Conservation (phyloP, 2,888 invertebrate species). For the Gibbula magus region DNA sequence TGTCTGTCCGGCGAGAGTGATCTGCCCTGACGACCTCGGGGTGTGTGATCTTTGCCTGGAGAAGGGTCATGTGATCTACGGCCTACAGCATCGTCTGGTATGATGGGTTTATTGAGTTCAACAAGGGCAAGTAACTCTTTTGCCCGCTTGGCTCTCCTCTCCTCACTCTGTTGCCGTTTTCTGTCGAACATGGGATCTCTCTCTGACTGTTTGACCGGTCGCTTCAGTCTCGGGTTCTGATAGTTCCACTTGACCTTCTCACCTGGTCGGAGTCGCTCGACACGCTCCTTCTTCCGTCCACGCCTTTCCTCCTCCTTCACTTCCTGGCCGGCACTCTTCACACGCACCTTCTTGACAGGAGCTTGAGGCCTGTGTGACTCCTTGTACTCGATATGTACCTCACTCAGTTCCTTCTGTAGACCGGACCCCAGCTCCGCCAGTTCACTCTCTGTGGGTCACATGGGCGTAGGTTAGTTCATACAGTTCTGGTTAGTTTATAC, state of each 20-base stretch:
- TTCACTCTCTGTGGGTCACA: too few species aligned
- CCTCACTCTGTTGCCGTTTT: constrained; percentile 56
- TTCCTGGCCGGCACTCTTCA: constrained; percentile 58
- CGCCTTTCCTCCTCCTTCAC: constrained; percentile 29
- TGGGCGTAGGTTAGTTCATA: too few species aligned
- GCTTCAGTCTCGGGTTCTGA: constrained; percentile 53
- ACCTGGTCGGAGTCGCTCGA: constrained; percentile 38
- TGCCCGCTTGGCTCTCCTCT: constrained; percentile 57
- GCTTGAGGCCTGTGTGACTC: constrained; percentile 26
- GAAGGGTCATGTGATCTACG: constrained; percentile 16
- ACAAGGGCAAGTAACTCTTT: constrained; percentile 64
- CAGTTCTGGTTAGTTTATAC: too few species aligned
- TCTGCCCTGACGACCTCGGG: constrained; percentile 21
- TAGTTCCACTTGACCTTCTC: constrained; percentile 65
- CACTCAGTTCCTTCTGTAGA: constrained; percentile 43
- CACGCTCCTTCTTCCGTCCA: constrained; percentile 26
- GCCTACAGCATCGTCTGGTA: constrained; percentile 50
- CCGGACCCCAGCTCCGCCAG: too few species aligned
- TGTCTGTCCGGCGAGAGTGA: constrained; percentile 49
- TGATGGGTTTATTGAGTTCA: constrained; percentile 62
- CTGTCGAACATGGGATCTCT: constrained; percentile 67
- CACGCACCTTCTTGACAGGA: constrained; percentile 59
- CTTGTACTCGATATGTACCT: constrained; percentile 60
- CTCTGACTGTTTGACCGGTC: constrained; percentile 68
- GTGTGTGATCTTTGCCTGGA: background rate